Conservation (phyloP, 2,888 invertebrate species). For the Gastrophysa polygoni region DNA sequence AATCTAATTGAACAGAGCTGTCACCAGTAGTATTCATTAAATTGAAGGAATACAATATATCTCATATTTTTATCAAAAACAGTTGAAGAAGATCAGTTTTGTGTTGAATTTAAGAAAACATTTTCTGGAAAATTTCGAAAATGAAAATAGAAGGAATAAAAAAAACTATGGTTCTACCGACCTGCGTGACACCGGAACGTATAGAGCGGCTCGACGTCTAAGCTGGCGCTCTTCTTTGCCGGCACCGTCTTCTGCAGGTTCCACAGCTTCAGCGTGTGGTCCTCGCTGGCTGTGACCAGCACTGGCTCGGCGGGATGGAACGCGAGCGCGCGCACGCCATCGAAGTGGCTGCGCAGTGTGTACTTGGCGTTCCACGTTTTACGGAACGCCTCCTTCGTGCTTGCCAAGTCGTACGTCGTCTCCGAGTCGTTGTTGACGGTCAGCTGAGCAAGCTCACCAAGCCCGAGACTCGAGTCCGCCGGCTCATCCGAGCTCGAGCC, state of each 20-base stretch:
- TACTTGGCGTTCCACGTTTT: constrained; percentile 98
- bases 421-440: constrained; percentile 98
- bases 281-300: constrained; percentile 97
- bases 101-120: no score
- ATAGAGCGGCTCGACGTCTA: constrained; percentile 98
- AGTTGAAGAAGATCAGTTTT: no score
- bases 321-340: constrained; percentile 87
- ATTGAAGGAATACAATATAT: no score
- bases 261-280: constrained; percentile 99
- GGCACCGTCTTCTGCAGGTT: constrained; percentile 98
- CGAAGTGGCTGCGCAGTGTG: constrained; percentile 92
- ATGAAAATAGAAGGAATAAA: no score
- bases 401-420: constrained; percentile 83
- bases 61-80: no score
- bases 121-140: no score
- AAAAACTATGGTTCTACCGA: constrained; percentile 1
- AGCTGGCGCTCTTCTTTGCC: constrained; percentile 93
- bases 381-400: constrained; percentile 82
- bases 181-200: constrained; percentile 81
- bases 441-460: constrained; percentile 95
- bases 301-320: constrained; percentile 97
- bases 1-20: no score
- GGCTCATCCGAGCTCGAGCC: constrained; percentile 52
- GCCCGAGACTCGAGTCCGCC: constrained; percentile 52
- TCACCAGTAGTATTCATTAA: no score